Conservation (phyloP, 2,113 vertebrate species). For the Pipa parva region DNA sequence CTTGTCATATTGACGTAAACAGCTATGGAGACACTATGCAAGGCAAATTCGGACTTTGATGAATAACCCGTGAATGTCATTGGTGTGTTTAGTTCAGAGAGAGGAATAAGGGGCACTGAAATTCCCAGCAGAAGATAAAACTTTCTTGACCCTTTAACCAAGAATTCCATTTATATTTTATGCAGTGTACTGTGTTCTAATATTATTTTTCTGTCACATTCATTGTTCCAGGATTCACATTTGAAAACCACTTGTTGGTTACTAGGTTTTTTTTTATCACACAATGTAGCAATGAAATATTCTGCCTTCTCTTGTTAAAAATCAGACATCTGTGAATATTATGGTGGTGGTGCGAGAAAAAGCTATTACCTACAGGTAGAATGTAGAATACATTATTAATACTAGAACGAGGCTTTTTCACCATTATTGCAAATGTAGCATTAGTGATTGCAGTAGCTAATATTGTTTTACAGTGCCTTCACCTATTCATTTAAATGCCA, state of each 20-base stretch:
- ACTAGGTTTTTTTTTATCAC: not conserved
- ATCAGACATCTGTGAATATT: conserved; percentile 70
- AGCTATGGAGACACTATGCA: too few species aligned
- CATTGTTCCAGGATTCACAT: conserved; percentile 17
- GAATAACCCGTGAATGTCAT: too few species aligned
- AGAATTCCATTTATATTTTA: too few species aligned
- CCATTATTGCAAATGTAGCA: conserved; percentile 48
- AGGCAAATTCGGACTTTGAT: too few species aligned
- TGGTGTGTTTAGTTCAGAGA: too few species aligned
- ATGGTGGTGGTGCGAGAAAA: conserved; percentile 69
- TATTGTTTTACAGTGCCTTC: conserved; percentile 1
- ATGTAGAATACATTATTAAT: conserved; percentile 51
- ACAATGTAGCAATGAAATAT: not conserved
- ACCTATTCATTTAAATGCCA: conserved; percentile 37
- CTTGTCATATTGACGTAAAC: too few species aligned
- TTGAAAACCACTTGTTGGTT: not conserved
- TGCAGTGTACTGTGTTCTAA: too few species aligned
- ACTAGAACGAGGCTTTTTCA: conserved; percentile 38
- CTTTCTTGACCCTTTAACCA: too few species aligned
- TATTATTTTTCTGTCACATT: too few species aligned
- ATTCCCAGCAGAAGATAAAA: too few species aligned
- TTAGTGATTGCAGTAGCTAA: conserved; percentile 4
- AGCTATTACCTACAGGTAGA: conserved; percentile 57
- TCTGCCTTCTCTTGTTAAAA: conserved; percentile 11
- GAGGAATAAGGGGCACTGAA: too few species aligned